These are phyloP conservation scores for Apis laboriosa DNA, from an alignment of 1,140 invertebrate genomes.

Conservation along the genomic window DNA sequence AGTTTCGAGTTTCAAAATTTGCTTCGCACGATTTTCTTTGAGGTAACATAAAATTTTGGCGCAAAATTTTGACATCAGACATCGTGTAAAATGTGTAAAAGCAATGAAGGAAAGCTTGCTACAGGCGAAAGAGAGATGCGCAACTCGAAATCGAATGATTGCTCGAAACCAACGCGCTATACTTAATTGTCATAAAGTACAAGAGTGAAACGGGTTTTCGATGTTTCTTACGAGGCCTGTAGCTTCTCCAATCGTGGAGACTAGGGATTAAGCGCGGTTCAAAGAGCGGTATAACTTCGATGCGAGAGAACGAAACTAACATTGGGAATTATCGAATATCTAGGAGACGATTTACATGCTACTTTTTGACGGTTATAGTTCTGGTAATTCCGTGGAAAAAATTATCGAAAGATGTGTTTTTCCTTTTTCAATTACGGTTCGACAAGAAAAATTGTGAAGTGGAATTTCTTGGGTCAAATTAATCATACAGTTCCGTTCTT, in stretches of 20 bases:
- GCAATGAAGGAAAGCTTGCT: too few relatives aligned
- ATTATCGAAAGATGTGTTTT: constrained; percentile 14
- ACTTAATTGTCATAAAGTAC: neutral
- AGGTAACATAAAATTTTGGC: too few relatives aligned
- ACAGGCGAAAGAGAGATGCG: too few relatives aligned
- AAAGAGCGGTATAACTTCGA: constrained; percentile 19
- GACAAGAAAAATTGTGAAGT: neutral
- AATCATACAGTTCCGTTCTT: constrained; percentile 8
- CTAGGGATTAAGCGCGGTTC: neutral
- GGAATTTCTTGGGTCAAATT: neutral
- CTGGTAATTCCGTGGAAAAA: neutral
- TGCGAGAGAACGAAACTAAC: neutral
- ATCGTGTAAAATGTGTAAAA: too few relatives aligned
- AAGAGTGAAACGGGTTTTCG: constrained; percentile 1
- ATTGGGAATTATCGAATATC: constrained; percentile 28
- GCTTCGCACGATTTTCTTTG: too few relatives aligned
- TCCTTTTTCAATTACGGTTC: constrained; percentile 6
- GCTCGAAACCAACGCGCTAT: too few relatives aligned
- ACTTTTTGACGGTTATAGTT: constrained; percentile 12
- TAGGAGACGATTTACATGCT: constrained; percentile 10
- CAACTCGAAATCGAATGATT: too few relatives aligned
- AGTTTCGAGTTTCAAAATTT: too few relatives aligned
- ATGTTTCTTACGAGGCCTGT: neutral
- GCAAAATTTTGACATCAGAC: too few relatives aligned
- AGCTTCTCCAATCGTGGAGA: neutral